A percentile compares a stretch with the other conserved stretches of the same genome.
phyloP scores from a whole-genome alignment of 2,113 vertebrate genomes.

The Tupaia tana region DNA sequence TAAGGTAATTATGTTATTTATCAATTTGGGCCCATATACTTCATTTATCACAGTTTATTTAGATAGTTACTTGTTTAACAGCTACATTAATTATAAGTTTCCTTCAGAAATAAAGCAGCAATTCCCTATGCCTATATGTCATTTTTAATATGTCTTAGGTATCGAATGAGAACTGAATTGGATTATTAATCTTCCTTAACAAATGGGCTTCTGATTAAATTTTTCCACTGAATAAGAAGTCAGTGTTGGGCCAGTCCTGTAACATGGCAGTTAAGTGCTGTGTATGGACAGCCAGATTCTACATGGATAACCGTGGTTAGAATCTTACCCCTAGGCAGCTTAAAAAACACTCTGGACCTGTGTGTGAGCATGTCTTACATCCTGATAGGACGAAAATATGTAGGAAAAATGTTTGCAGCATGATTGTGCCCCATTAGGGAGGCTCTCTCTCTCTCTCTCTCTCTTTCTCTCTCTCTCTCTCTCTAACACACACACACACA shows the following conservation, averaged over 20 bases:
- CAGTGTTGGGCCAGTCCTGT: not conserved
- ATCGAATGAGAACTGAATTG: not conserved
- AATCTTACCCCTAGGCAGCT: too few relatives aligned
- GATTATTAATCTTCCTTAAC: not conserved
- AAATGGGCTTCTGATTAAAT: not conserved
- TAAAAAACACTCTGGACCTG: too few relatives aligned
- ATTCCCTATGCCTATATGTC: not conserved
- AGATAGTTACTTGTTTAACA: not conserved
- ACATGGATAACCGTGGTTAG: too few relatives aligned
- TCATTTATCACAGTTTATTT: not conserved
- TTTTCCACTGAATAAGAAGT: conserved; percentile 24
- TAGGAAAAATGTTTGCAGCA: too few relatives aligned
- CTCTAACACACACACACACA: too few relatives aligned
- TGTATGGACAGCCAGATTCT: too few relatives aligned
- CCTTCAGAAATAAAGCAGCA: not conserved
- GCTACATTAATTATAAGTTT: not conserved
- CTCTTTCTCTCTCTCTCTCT: too few relatives aligned
- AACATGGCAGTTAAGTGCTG: too few relatives aligned
- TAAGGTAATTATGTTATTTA: not conserved
- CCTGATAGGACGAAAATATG: too few relatives aligned
- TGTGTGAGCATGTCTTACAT: too few relatives aligned
- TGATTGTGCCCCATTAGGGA: too few relatives aligned
- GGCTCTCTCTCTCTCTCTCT: too few relatives aligned
- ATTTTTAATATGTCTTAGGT: not conserved
- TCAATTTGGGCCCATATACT: not conserved